Base-by-base conservation (phyloP, 2,888 invertebrate genomes). In the Xestia c-nigrum region DNA sequence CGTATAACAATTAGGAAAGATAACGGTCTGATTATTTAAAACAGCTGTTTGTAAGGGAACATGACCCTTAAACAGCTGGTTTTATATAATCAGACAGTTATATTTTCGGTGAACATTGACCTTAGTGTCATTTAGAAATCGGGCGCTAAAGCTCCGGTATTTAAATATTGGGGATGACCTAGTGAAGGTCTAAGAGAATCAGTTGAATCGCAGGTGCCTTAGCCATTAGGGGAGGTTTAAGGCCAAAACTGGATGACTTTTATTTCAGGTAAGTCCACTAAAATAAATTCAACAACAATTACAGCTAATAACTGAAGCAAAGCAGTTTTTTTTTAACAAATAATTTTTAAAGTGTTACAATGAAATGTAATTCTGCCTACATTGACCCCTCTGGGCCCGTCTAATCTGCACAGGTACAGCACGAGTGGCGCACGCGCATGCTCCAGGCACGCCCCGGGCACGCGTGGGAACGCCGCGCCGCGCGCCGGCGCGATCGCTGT, bases 391-490 rank as follows among this genome's bases (percentile, higher is more conserved):
- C 78, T 87, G 50, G 24, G 6, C 2, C n/a, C 16, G 64, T 9
- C n/a, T 86, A 78, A 61, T 87, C 80, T 43, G 9, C 40, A 78
- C 88, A 89, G 88, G 88, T 88, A 81, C 43, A 64, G 71, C 16
- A 74, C 38, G 72, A 81, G 89, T 88, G 87, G 78, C 76, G 79
- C 85, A 78, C 84, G 86, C 88, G 89, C 90, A 88, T 21, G 14
- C 59, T n/a, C 59, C 7, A 3, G 24, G 59, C 59, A 59, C 89
- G 90, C 90, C 83, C 88, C 86, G 85, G 91, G 76, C 93, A 88
- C 90, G 90, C 92, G 92, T 93, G 93, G 90, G 93, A 92, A 90
- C 91, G 86, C n/a, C n/a, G n/a, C n/a, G n/a, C n/a, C n/a, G n/a
- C n/a, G n/a, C n/a, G n/a, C 91, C 89, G 73, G 46, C 84, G 80